Base-by-base conservation (phyloP, 1,140 invertebrate species). In the Orius laevigatus region DNA sequence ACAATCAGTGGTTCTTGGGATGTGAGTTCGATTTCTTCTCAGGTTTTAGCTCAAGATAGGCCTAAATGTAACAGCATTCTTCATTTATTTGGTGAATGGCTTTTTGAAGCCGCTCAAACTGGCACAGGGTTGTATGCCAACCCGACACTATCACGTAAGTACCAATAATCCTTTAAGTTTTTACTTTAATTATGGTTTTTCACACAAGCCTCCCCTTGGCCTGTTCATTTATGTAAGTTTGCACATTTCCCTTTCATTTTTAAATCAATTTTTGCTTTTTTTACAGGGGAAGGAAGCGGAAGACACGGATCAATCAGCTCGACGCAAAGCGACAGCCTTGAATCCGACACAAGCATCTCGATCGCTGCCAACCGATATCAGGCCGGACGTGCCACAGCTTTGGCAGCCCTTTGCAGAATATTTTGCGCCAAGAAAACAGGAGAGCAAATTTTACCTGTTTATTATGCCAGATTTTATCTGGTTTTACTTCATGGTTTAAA, bases 391-490 rank as follows among this genome's bases (percentile, higher is more conserved):
- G 93, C 95, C 0, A 92, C 97, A 67, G 94, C 95, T 2, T 73
- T 97, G 54, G 94, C 91, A 1, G 81, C 92, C 5, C 66, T 98
- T 4, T 96, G 91, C 66, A 73, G 92, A 58, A 91, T 98, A 57
- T 86, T 98, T 60, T 96, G 91, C 64, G 81, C 92, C 0, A 95
- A 96, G 63, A 92, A 92, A 66, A 92, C 90, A 11, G 85, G 85
- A 31, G 95, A 98, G 69, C 81, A 90, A 59, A 91, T 98, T 52
- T 68, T 93, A 12, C 85, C 91, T 2, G 80, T 91, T 2, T 98
- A 98, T 67, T 71, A 97, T 55, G 86, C 93, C 0, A 71, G 93
- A 51, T 96, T 96, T 66, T 97, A 96, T 66, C 75, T 91, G 57
- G 84, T 88, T 8, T 66, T 98, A 53, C 80, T 85, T 55, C 81